Base-by-base conservation (phyloP, 2,888 invertebrate genomes). In the Lithosia quadra region DNA sequence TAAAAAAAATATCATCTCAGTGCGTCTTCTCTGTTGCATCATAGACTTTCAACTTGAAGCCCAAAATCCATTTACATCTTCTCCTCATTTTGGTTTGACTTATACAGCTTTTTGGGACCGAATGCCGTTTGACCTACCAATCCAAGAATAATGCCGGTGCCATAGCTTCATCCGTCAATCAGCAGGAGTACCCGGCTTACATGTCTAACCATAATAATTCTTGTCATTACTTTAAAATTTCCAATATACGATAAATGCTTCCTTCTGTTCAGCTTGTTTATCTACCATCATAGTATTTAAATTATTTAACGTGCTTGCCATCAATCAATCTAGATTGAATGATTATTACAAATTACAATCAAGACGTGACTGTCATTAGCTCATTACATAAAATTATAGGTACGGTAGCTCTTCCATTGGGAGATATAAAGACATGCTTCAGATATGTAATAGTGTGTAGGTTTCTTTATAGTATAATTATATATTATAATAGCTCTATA, bases 341-440 rank as follows among this genome's bases (percentile, higher is more conserved):
- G 49, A 49, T 49, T 9, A 49, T 49, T 49, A n/a, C n/a, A n/a
- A 49, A 49, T n/a, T 49, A 49, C 49, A 49, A 49, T n/a, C 49
- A 49, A 49, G 49, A 49, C 49, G 49, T 49, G 49, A 49, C 49
- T 49, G 8, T 49, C 49, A 56, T 56, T 56, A 22, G 15, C 56
- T 24, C 56, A 56, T 49, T 49, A 49, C 49, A 49, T 49, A 49
- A 49, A n/a, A 49, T 49, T 49, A 49, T 49, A 49, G 49, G 9
- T 18, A 13, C 49, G 49, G n/a, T 49, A 2, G n/a, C 5, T n/a
- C 8, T n/a, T 49, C 18, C 49, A 49, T n/a, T 49, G 49, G n/a
- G 2, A 49, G 49, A 49, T n/a, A 49, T 49, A 7, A 49, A 49
- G 18, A 49, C 49, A n/a, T 49, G 49, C n/a, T 49, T 49, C n/a